Evolutionary conservation across 2,797 vertebrate species (phyloP), one percentile per base, ranked within the genome.

Genomic region (Periparus ater): DNA sequence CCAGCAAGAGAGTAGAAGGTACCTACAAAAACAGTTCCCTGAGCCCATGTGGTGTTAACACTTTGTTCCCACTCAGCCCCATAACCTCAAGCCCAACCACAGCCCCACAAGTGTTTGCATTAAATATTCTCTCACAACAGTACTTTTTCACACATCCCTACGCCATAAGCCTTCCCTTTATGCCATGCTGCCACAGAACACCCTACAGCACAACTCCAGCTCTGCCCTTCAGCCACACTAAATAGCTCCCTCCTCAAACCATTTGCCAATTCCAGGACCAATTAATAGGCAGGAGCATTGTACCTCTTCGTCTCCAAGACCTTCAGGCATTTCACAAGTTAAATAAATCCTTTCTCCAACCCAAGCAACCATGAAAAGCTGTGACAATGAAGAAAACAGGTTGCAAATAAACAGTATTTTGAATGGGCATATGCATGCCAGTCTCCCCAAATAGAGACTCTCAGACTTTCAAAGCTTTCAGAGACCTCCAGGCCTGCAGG

Each of bases 121-220:
- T 27, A 55, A 36, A 48, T 26, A 17, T 47, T 86, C 77, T 91
- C 84, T 92, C 84, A 79, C 75, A 44, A 1, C 22, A 55, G 53
- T 23, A 3, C 19, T 47, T 83, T 85, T 36, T 34, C 65, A 58
- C 61, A 61, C 68, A 25, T 23, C 80, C 57, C 57, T 23, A 4
- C 1, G 1, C 65, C 72, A 21, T 61, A 58, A 40, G 19, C 68
- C 71, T 62, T 54, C 25, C 26, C 54, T 75, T 32, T 8, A 4
- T 2, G n/a, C 71, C 26, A 2, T 0, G 0, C 53, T 6, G 9
- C 23, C 2, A 1, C 3, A 0, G 45, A 86, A 47, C 62, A 32
- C 60, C 20, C 60, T 11, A 1, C 0, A 0, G 55, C 72, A 85
- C 20, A 44, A 3, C 77, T 85, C 50, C 62, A 57, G 61, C 73